Evolutionary conservation across 2,113 vertebrate genomes (phyloP), one percentile per base, ranked within the genome.

Genomic region (Spilogale gracilis): DNA sequence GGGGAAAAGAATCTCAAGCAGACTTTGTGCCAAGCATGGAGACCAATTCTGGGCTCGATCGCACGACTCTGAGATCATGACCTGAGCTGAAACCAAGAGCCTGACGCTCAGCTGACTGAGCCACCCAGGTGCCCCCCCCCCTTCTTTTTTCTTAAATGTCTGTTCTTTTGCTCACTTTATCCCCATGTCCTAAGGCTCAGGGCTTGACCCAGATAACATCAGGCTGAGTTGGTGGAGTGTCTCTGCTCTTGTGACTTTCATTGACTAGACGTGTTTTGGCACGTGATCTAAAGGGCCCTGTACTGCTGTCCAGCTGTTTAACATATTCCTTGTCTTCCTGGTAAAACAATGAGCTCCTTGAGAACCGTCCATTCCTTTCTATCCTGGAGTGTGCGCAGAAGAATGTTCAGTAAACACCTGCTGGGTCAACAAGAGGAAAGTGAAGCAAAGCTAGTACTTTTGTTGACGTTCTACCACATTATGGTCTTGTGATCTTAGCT

Each of bases 111-210:
- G 32, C 63, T 6, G 14, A 67, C 30, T 67, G 63, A 67, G 30
- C 63, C 63, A 32, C 63, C 30, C 63, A 67, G 30, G 25, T 61
- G 63, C 30, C 13, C 30, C 30, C 54, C 54, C 54, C 13, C 16
- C 63, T 67, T 67, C 32, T 91, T 63, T 85, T 84, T 89, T 61
- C 94, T 88, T 80, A 91, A 87, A 88, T 60, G 25, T 52, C 61
- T 65, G 79, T 50, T 69, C 63, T 13, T 78, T 17, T 85, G 67
- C 25, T 95, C 84, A 83, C 83, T 80, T 74, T 86, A 71, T 43
- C 58, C 17, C 60, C 25, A 16, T 23, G 27, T 86, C 56, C 74
- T 56, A 94, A 90, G 81, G n/a, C 30, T 93, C 43, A 71, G 87
- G 61, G 67, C 69, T n/a, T 74, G 54, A 84, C 6, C 92, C 45